Conservation (phyloP, 2,797 vertebrate genomes). For the Melanotaenia maccullochi region DNA sequence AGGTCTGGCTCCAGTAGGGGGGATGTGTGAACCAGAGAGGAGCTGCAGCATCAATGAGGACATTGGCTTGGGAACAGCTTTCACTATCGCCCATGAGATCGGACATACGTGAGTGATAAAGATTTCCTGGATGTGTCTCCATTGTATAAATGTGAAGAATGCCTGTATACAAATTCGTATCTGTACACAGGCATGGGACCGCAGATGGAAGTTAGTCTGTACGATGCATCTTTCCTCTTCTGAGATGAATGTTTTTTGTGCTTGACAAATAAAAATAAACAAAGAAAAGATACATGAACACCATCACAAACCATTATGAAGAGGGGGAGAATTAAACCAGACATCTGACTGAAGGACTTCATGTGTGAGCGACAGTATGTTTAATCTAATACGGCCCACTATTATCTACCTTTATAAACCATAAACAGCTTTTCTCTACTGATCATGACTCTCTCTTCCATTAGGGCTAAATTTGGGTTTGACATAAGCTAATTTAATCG, state of each 20-base stretch:
- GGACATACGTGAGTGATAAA: conserved; percentile 93
- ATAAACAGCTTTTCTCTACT: not conserved
- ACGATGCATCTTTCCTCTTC: too few species aligned
- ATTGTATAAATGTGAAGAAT: not conserved
- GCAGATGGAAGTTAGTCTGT: too few species aligned
- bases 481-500: conserved; percentile 3
- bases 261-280: too few species aligned
- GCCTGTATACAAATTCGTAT: not conserved
- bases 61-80: conserved; percentile 96
- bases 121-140: not conserved
- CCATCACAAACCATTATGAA: too few species aligned
- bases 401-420: not conserved
- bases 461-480: conserved; percentile 6
- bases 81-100: conserved; percentile 98
- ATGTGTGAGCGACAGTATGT: too few species aligned
- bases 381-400: not conserved
- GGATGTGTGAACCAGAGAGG: conserved; percentile 97
- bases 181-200: too few species aligned
- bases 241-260: too few species aligned
- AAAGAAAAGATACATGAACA: too few species aligned
- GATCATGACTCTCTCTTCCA: not conserved
- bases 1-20: conserved; percentile 96
- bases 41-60: conserved; percentile 99
- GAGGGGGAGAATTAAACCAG: not conserved
- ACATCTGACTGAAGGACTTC: not conserved